phyloP scores from a whole-genome alignment of 2,888 invertebrate genomes.

The Beris chalybata region DNA sequence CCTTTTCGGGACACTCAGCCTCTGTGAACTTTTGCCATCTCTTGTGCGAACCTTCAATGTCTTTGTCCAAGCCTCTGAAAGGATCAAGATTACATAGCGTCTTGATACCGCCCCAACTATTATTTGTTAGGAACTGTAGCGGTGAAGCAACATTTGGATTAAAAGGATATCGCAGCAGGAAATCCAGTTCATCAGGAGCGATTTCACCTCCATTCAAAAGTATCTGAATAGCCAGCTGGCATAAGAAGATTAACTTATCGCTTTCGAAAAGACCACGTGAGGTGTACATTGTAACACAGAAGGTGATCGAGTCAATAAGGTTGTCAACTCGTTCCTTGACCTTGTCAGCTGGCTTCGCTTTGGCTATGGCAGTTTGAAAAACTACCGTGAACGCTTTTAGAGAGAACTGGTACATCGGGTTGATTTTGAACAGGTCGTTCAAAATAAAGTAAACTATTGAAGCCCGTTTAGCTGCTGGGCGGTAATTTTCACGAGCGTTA shows the following conservation, averaged over 20 bases:
- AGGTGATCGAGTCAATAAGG: slow-evolving; percentile 86
- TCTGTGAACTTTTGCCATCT: slow-evolving; percentile 93
- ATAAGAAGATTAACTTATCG: slow-evolving; percentile 88
- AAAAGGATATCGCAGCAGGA: slow-evolving; percentile 81
- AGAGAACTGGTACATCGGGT: slow-evolving; percentile 95
- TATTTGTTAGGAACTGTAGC: slow-evolving; percentile 78
- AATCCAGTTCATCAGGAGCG: slow-evolving; percentile 77
- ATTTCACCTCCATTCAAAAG: slow-evolving; percentile 64
- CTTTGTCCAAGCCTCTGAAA: slow-evolving; percentile 82
- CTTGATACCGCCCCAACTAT: slow-evolving; percentile 81
- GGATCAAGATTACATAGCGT: slow-evolving; percentile 75
- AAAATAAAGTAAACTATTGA: slow-evolving; percentile 91
- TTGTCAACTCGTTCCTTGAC: slow-evolving; percentile 72
- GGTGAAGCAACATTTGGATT: slow-evolving; percentile 74
- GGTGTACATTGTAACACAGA: slow-evolving; percentile 83
- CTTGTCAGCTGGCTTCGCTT: slow-evolving; percentile 69
- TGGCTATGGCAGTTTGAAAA: slow-evolving; percentile 75
- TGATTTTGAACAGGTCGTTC: slow-evolving; percentile 88
- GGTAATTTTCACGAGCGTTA: slow-evolving; percentile 85
- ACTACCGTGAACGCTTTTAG: slow-evolving; percentile 91
- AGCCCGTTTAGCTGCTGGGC: slow-evolving; percentile 81
- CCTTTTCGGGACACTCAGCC: slow-evolving; percentile 89
- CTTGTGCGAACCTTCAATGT: slow-evolving; percentile 87
- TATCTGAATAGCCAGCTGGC: slow-evolving; percentile 83
- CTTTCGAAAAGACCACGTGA: slow-evolving; percentile 87